These are phyloP conservation scores for Megaustenia siamemsis DNA, from an alignment of 2,888 invertebrate species.

Conservation along the genomic window DNA sequence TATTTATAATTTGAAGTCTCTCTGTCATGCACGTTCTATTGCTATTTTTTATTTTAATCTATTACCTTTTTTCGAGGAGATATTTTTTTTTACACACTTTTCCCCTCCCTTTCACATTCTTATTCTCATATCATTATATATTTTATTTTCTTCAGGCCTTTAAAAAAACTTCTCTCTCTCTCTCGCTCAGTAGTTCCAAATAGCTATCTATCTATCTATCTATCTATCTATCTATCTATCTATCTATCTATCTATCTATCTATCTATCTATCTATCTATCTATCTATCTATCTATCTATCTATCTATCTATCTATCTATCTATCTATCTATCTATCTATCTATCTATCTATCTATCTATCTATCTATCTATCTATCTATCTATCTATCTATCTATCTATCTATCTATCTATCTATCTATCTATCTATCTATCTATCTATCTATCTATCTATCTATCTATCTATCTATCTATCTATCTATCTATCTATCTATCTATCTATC, in stretches of 20 bases:
- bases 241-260: constrained; percentile 17
- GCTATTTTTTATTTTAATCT: too few species aligned
- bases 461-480: constrained; percentile 15
- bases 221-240: constrained; percentile 33
- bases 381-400: constrained; percentile 15
- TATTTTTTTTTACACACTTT: not conserved
- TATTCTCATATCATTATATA: not conserved
- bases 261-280: constrained; percentile 15
- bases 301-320: constrained; percentile 15
- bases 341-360: constrained; percentile 15
- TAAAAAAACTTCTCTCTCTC: not conserved
- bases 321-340: constrained; percentile 15
- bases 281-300: constrained; percentile 15
- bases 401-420: constrained; percentile 15
- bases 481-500: constrained; percentile 15
- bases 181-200: constrained; percentile 10
- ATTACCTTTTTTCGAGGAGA: too few species aligned
- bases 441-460: constrained; percentile 15
- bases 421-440: constrained; percentile 15
- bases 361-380: constrained; percentile 15
- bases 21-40: too few species aligned
- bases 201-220: constrained; percentile 35
- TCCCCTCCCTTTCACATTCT: too few species aligned
- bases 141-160: not conserved
- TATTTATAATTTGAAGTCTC: too few species aligned